Base-by-base conservation (phyloP, 2,797 vertebrate genomes). In the Gymnodraco acuticeps region DNA sequence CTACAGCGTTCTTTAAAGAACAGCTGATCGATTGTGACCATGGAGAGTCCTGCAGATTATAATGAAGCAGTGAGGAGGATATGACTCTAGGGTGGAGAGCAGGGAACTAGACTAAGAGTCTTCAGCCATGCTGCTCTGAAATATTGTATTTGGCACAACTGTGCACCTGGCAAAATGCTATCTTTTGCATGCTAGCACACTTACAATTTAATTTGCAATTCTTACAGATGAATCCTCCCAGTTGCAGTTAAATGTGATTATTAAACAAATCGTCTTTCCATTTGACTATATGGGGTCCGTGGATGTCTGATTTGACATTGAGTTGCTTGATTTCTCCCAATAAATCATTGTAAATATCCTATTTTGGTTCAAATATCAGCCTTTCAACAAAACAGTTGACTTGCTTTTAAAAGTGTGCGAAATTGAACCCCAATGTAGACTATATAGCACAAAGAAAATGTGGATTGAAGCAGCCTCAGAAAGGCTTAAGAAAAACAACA, bases 1-100 rank as follows among this genome's bases (percentile, higher is more conserved):
- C 76, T 71, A 10, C 83, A 78, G 74, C 50, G 45, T 59, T 75
- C 58, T 70, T 80, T 77, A 74, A 52, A 81, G 78, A 83, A 71
- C 77, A 89, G 70, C 73, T 67, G 59, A 76, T 82, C 53, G 41
- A 89, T 76, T 48, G 67, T 55, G 59, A 61, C 65, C 33, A 41
- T 27, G 56, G 55, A 81, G 71, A 66, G 64, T 68, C 65, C 66
- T 43, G 45, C 59, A 61, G 77, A 64, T 56, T 59, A 56, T 84
- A 89, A 87, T 80, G 61, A 89, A 86, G 70, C 48, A 63, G 45
- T 38, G 33, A 70, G 45, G 47, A 69, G 51, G 55, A 52, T 27
- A 50, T n/a, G 52, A 65, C 50, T 67, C 31, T 11, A 12, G 13
- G 45, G 48, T 31, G 51, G 60, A 61, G 46, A 17, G 31, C 10